Percentiles rank a stretch among this genome's conserved stretches.
Conservation (phyloP, 2,113 vertebrate species). For the Aldabrachelys gigantea region DNA sequence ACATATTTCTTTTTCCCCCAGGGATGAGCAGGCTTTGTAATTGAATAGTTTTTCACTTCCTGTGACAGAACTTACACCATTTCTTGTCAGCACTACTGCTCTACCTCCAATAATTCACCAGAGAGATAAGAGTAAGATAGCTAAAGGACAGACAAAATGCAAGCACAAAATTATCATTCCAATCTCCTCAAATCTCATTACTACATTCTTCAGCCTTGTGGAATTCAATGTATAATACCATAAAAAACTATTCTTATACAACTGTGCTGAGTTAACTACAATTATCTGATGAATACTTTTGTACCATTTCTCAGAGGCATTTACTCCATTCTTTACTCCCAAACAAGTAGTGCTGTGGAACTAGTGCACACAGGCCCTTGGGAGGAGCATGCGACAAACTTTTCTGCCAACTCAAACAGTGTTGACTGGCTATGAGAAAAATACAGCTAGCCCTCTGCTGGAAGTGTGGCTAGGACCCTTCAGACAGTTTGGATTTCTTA, state of each 20-base stretch:
- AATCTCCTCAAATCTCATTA: conserved; percentile 25
- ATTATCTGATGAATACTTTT: neutral
- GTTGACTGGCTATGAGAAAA: neutral
- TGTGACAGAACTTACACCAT: neutral
- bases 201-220: neutral
- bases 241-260: neutral
- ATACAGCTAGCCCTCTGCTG: neutral
- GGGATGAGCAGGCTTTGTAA: neutral
- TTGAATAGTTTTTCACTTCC: neutral
- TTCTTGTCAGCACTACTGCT: neutral
- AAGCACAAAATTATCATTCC: conserved; percentile 6
- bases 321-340: neutral
- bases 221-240: neutral
- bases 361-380: neutral
- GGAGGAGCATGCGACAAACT: neutral
- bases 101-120: conserved; percentile 50
- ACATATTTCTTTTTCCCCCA: neutral
- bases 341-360: neutral
- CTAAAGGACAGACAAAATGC: conserved; percentile 1
- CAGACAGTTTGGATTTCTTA: neutral
- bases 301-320: neutral
- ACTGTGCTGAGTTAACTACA: neutral
- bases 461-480: neutral
- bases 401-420: neutral
- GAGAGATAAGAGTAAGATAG: conserved; percentile 28